Percentiles rank a stretch among this genome's conserved stretches.
phyloP scores from a whole-genome alignment of 2,797 vertebrate genomes.

The Sebastes minor region DNA sequence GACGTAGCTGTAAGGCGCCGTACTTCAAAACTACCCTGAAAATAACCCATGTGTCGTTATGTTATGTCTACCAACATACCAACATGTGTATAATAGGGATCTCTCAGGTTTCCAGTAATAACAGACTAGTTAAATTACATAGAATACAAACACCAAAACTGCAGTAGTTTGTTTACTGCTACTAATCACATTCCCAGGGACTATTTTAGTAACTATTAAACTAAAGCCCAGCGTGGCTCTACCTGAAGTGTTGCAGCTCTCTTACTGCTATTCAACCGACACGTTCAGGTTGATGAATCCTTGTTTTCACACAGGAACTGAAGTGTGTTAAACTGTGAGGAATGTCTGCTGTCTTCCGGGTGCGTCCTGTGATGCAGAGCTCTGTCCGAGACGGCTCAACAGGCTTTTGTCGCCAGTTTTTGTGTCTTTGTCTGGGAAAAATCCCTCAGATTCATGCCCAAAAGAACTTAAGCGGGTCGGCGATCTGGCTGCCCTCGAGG shows the following conservation, averaged over 20 bases:
- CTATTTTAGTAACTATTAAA: neutral
- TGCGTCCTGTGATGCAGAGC: conserved; percentile 15
- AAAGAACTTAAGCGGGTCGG: neutral
- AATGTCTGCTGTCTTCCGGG: conserved; percentile 17
- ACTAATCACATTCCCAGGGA: neutral
- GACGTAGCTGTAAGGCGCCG: fast-evolving
- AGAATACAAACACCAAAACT: neutral
- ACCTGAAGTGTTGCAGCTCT: neutral
- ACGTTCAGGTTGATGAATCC: neutral
- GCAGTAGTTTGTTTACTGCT: neutral
- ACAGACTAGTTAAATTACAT: neutral
- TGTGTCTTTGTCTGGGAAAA: conserved; percentile 27
- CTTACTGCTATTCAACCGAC: neutral
- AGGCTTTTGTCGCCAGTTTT: conserved; percentile 21
- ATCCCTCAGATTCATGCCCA: conserved; percentile 35
- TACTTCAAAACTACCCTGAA: neutral
- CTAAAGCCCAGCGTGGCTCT: neutral
- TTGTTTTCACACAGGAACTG: conserved; percentile 30
- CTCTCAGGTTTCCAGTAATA: neutral
- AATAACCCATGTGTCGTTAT: neutral
- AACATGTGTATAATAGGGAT: neutral
- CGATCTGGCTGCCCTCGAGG: neutral
- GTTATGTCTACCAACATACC: neutral
- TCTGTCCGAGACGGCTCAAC: conserved; percentile 10
- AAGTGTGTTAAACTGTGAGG: conserved; percentile 21